Evolutionary conservation across 30 jellyfish, hydroid and myxozoan genomes (phyloP).

Genomic region (Catostylus mosaicus): DNA sequence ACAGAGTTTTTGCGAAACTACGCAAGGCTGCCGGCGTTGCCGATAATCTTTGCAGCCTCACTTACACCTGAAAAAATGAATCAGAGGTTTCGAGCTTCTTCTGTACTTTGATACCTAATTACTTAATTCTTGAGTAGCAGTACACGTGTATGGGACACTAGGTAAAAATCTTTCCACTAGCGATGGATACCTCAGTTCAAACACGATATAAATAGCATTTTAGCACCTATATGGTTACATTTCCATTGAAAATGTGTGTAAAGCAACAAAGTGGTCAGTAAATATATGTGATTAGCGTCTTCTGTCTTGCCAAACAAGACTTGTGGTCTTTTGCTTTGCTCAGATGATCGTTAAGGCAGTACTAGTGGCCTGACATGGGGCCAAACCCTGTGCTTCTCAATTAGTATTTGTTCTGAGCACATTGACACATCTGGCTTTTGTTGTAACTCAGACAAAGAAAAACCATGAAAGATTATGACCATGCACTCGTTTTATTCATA

Average conservation of each 20-base stretch:
- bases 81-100: too few species aligned
- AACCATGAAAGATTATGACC: constrained; percentile 75
- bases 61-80: too few species aligned
- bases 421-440: constrained; percentile 87
- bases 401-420: constrained; percentile 82
- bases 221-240: neutral
- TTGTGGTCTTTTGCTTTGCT: constrained; percentile 34
- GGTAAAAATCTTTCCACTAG: neutral
- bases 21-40: too few species aligned
- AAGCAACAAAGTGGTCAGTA: constrained; percentile 1
- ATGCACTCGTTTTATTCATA: constrained; percentile 70
- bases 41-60: too few species aligned
- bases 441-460: constrained; percentile 75
- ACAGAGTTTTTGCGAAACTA: too few species aligned
- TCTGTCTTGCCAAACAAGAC: constrained; percentile 35
- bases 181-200: neutral
- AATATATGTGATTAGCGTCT: constrained; percentile 46
- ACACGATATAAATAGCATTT: neutral
- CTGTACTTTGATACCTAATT: too few species aligned
- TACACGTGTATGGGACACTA: constrained; percentile 4
- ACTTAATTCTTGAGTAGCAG: neutral
- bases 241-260: neutral
- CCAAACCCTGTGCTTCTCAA: constrained; percentile 58
- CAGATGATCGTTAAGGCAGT: constrained; percentile 45
- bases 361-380: constrained; percentile 51